Percentiles rank a stretch among this genome's conserved stretches.
Conservation (phyloP, 2,888 invertebrate species). For the Orchestes rusci region DNA sequence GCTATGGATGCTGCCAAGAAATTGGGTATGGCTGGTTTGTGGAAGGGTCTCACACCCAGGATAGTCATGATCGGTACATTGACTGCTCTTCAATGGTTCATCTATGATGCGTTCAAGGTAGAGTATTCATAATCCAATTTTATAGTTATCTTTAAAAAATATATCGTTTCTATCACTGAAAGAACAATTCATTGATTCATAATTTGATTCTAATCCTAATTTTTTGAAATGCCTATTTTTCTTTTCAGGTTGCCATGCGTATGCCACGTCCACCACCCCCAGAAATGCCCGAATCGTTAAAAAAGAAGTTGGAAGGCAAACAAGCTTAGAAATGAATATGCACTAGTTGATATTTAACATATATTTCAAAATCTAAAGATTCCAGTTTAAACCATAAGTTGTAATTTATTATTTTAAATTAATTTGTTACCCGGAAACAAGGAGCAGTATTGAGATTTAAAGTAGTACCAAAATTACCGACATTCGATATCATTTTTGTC, state of each 20-base stretch:
- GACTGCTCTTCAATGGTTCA: slow-evolving; percentile 95
- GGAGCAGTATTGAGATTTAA: too few species aligned
- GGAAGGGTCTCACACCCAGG: slow-evolving; percentile 88
- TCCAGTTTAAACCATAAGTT: not conserved
- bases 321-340: slow-evolving; percentile 2
- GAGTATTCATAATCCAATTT: too few species aligned
- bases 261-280: slow-evolving; percentile 96
- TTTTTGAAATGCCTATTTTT: too few species aligned
- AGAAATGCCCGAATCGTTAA: slow-evolving; percentile 89
- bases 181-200: too few species aligned
- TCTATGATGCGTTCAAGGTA: slow-evolving; percentile 79
- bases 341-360: slow-evolving; percentile 9
- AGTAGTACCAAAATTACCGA: too few species aligned
- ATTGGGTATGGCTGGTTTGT: slow-evolving; percentile 69
- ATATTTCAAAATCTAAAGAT: not conserved
- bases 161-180: too few species aligned
- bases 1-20: slow-evolving; percentile 68
- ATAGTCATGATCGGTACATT: slow-evolving; percentile 97
- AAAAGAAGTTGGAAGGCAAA: slow-evolving; percentile 56
- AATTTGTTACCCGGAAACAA: too few species aligned
- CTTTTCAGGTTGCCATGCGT: slow-evolving; percentile 54
- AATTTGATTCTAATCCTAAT: too few species aligned
- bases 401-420: not conserved
- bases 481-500: too few species aligned
- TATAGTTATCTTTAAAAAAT: too few species aligned